These are phyloP conservation scores for Melanogrammus aeglefinus DNA, from an alignment of 2,797 vertebrate species.

Conservation along the genomic window DNA sequence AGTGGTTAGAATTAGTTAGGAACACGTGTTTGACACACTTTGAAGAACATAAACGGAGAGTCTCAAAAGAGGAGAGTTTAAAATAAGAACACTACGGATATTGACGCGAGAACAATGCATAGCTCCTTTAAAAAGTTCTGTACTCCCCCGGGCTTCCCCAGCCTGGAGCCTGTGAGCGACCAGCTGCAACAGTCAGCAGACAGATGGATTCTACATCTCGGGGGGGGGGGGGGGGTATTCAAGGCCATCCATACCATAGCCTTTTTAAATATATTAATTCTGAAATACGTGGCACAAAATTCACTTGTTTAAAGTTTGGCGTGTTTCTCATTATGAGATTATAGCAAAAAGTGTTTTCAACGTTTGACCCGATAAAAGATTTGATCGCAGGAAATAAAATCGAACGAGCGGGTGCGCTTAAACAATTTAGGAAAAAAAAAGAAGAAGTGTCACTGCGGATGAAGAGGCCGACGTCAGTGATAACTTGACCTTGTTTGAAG, in stretches of 20 bases:
- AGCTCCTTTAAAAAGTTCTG: not conserved
- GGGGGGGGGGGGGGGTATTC: not conserved
- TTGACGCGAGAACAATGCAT: not conserved
- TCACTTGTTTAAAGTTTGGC: not conserved
- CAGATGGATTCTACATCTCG: not conserved
- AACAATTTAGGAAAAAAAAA: not conserved
- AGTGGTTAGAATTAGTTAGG: not conserved
- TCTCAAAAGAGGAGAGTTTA: not conserved
- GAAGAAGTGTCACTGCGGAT: not conserved
- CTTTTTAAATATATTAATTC: conserved; percentile 8
- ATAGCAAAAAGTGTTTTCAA: not conserved
- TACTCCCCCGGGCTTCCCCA: not conserved
- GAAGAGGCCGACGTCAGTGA: not conserved
- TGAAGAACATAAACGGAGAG: not conserved
- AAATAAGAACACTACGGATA: not conserved
- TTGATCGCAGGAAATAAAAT: not conserved
- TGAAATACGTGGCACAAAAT: conserved; percentile 8
- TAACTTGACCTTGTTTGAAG: not conserved
- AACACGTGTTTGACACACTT: not conserved
- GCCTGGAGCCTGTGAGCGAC: not conserved
- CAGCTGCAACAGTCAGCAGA: not conserved
- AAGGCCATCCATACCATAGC: not conserved
- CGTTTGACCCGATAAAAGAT: too few relatives aligned
- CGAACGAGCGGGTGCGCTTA: too few relatives aligned
- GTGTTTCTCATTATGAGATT: not conserved